A percentile compares a stretch with the other conserved stretches of the same genome.
Conservation (phyloP, 2,888 invertebrate genomes). For the Drosophila birchii region DNA sequence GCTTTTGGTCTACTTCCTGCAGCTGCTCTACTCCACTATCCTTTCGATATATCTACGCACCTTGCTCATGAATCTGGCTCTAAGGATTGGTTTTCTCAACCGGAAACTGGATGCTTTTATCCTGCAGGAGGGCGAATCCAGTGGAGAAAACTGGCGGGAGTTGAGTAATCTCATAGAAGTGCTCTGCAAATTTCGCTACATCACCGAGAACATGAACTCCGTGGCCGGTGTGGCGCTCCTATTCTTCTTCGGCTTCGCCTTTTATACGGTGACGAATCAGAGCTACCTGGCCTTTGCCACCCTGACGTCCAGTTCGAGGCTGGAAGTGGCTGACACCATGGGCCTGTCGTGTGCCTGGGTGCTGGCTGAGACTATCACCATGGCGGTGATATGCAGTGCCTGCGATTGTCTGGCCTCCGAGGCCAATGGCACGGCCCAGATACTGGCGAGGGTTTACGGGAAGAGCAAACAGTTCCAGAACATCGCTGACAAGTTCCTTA, state of each 20-base stretch:
- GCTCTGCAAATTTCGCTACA: constrained; percentile 78
- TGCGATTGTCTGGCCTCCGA: constrained; percentile 76
- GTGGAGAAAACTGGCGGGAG: constrained; percentile 70
- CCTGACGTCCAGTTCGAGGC: constrained; percentile 53
- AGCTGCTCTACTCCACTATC: constrained; percentile 67
- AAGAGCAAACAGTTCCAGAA: constrained; percentile 82
- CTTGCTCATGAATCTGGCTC: constrained; percentile 63
- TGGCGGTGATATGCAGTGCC: constrained; percentile 73
- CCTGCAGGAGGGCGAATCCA: constrained; percentile 18
- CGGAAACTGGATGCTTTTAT: constrained; percentile 59
- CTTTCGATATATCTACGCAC: constrained; percentile 70
- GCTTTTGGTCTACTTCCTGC: constrained; percentile 64
- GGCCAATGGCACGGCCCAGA: constrained; percentile 78
- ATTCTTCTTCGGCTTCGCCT: constrained; percentile 78
- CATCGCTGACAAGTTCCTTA: constrained; percentile 83
- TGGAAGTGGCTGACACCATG: constrained; percentile 65
- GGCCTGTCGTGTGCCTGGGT: constrained; percentile 76
- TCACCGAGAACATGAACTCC: constrained; percentile 74
- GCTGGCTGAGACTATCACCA: constrained; percentile 67
- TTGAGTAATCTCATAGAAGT: constrained; percentile 78
- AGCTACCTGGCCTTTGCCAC: constrained; percentile 78
- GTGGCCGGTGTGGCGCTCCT: constrained; percentile 72
- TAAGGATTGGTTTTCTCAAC: constrained; percentile 72
- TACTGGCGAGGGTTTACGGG: constrained; percentile 82
- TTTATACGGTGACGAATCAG: constrained; percentile 81